These are phyloP conservation scores for Dysmachus trigonus DNA, from an alignment of 2,888 invertebrate species.

Conservation along the genomic window DNA sequence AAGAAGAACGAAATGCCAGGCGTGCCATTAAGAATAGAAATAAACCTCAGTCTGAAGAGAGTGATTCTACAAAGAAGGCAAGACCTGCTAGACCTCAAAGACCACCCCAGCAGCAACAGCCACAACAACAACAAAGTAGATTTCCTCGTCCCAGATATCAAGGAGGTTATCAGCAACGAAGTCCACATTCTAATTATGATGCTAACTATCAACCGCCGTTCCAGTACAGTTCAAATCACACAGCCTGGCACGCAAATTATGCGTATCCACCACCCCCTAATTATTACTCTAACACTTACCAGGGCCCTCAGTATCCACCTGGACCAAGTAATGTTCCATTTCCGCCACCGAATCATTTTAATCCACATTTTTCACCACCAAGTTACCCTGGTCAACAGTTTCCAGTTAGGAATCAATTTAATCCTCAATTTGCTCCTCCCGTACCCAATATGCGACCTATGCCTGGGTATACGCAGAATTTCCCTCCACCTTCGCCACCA, in stretches of 20 bases:
- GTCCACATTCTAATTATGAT: not conserved
- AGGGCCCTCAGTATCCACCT: conserved; percentile 62
- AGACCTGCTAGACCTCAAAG: not conserved
- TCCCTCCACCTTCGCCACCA: not conserved
- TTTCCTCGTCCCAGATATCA: not conserved
- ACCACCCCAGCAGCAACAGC: not conserved
- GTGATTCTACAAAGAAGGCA: conserved; percentile 41
- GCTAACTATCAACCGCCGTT: not conserved
- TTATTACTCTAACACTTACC: conserved; percentile 35
- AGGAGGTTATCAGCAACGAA: conserved; percentile 5
- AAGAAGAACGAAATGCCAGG: conserved; percentile 74
- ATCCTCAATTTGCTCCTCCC: not conserved
- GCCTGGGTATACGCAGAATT: not conserved
- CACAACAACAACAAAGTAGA: not conserved
- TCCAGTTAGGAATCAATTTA: not conserved
- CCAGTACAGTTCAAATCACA: conserved; percentile 56
- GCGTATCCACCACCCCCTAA: conserved; percentile 50
- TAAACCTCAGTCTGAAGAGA: conserved; percentile 55
- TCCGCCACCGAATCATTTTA: not conserved
- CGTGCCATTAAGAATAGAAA: conserved; percentile 61
- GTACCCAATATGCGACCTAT: not conserved
- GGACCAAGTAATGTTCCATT: conserved; percentile 57
- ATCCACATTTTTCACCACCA: not conserved
- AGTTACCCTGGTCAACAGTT: not conserved
- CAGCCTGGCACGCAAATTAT: conserved; percentile 62